Percentiles rank a stretch among this genome's conserved stretches.
Evolutionary conservation across 2,797 vertebrate genomes (phyloP).

Genomic region (Cryptoblepharus egeriae): DNA sequence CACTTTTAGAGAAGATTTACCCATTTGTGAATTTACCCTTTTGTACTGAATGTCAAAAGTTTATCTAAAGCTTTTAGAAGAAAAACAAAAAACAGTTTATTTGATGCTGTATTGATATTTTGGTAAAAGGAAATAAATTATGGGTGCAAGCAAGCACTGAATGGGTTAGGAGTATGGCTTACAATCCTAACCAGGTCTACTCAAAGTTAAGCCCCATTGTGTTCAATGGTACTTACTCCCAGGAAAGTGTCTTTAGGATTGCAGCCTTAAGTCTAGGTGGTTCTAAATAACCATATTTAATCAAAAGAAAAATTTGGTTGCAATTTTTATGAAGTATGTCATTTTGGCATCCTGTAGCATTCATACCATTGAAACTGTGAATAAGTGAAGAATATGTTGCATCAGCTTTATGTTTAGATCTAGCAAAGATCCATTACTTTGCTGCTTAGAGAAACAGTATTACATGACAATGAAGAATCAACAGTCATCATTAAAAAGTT

Average conservation of each 20-base stretch:
- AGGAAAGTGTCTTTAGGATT: too few species aligned
- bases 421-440: slow-evolving; percentile 1
- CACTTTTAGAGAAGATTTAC: background rate
- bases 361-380: background rate
- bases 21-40: background rate
- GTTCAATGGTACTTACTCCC: too few species aligned
- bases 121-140: background rate
- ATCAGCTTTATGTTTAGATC: background rate
- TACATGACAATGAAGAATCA: background rate
- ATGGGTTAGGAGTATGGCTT: background rate
- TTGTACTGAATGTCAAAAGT: background rate
- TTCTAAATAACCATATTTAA: background rate
- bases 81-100: background rate
- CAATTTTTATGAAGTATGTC: background rate
- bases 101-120: background rate
- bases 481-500: slow-evolving; percentile 2
- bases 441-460: background rate
- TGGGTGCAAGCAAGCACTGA: too few species aligned
- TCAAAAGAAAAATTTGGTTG: background rate
- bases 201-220: too few species aligned
- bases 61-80: background rate
- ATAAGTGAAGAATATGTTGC: background rate
- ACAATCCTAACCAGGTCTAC: too few species aligned
- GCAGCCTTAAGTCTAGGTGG: too few species aligned
- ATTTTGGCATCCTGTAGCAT: background rate